Percentiles rank a stretch among this genome's conserved stretches.
phyloP scores from a whole-genome alignment of 1,140 invertebrate species.

The Uloborus diversus region DNA sequence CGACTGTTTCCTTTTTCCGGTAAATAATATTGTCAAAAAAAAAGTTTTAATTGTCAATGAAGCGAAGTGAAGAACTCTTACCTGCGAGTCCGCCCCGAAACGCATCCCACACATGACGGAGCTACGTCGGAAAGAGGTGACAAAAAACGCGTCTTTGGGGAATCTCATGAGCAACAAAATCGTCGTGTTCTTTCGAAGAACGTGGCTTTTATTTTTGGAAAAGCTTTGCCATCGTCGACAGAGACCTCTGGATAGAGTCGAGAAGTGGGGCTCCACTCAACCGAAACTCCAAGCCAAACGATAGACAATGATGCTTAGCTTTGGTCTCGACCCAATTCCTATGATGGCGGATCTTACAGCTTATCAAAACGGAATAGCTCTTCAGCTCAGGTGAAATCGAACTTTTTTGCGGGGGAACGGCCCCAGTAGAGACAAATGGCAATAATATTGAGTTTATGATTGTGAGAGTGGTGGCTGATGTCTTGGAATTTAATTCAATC shows the following conservation, averaged over 20 bases:
- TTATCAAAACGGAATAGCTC: no score
- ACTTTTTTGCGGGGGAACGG: no score
- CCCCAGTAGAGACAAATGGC: no score
- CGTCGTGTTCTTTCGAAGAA: neutral
- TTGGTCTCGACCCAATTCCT: constrained; percentile 1
- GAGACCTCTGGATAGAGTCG: constrained; percentile 22
- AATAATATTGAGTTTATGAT: no score
- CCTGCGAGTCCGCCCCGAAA: constrained; percentile 14
- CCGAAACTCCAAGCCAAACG: neutral
- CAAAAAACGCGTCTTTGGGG: neutral
- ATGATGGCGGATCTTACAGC: neutral
- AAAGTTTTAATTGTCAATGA: no score
- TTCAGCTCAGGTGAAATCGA: no score
- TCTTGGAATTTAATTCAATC: no score
- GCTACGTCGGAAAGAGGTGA: constrained; percentile 3
- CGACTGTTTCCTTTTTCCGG: no score
- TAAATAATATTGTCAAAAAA: no score
- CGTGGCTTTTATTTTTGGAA: constrained; percentile 28
- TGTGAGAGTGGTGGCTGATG: no score
- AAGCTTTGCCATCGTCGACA: constrained; percentile 10
- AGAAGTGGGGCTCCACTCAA: constrained; percentile 35
- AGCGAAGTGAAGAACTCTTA: neutral
- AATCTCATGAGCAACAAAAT: constrained; percentile 18
- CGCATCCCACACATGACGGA: constrained; percentile 16
- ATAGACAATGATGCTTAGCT: neutral